Conservation (phyloP, 2,113 vertebrate genomes). For the Peucedramus taeniatus region DNA sequence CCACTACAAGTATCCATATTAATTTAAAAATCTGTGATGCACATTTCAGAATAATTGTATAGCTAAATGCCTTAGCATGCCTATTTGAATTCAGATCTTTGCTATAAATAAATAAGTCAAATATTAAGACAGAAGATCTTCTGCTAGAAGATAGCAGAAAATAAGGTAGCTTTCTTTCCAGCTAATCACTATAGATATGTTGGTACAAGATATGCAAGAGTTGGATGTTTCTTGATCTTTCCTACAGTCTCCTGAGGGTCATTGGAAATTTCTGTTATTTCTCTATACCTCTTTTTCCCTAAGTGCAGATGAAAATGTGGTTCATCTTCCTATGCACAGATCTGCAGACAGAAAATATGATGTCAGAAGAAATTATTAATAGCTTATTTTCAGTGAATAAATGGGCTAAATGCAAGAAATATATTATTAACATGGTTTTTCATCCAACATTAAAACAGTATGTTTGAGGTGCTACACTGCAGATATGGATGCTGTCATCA, state of each 20-base stretch:
- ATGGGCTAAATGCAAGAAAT: neutral
- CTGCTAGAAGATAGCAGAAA: neutral
- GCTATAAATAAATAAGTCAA: neutral
- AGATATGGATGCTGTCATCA: neutral
- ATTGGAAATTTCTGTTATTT: neutral
- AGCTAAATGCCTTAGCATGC: neutral
- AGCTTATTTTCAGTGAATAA: neutral
- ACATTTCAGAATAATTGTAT: neutral
- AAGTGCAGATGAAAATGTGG: neutral
- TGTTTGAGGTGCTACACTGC: neutral
- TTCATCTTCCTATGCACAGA: neutral
- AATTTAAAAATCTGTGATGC: neutral
- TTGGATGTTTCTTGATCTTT: neutral
- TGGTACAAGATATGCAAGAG: neutral
- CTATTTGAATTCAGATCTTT: constrained; percentile 19
- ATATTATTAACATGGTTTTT: neutral
- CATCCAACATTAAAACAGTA: neutral
- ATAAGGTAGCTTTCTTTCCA: neutral
- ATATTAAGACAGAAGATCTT: neutral
- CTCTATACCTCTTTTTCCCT: neutral
- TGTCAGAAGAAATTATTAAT: neutral
- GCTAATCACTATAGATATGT: neutral
- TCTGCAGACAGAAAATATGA: neutral
- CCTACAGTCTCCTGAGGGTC: neutral
- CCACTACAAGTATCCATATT: neutral